These are phyloP conservation scores for Hapalemur alaotrensis DNA, from an alignment of 2,797 vertebrate genomes.

Conservation along the genomic window DNA sequence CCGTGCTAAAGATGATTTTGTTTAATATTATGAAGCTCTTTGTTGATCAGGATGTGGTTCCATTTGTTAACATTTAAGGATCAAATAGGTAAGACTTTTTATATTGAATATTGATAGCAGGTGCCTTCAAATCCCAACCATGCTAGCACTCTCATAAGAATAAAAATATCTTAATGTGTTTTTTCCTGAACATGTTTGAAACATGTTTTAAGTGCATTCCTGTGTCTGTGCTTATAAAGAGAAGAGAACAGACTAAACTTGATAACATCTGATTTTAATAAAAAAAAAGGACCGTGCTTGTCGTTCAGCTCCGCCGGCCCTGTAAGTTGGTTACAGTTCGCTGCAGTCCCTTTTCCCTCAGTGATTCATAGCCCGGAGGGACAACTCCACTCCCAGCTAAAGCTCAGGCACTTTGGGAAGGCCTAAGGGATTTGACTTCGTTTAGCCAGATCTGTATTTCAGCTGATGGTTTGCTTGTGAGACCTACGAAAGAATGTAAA, in stretches of 20 bases:
- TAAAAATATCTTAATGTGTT: constrained; percentile 68
- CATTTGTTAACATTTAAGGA: constrained; percentile 82
- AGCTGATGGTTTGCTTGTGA: constrained; percentile 19
- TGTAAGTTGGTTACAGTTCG: neutral
- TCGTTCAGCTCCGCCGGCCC: neutral
- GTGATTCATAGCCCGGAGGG: constrained; percentile 24
- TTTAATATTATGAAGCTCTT: constrained; percentile 64
- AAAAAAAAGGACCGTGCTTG: neutral
- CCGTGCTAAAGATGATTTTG: constrained; percentile 54
- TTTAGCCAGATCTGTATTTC: constrained; percentile 43
- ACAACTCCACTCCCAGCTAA: neutral
- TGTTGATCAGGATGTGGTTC: constrained; percentile 77
- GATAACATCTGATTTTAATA: constrained; percentile 70
- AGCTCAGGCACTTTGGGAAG: constrained; percentile 35
- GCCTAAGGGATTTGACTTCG: constrained; percentile 52
- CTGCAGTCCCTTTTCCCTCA: neutral
- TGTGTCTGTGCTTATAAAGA: constrained; percentile 42
- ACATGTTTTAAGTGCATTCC: constrained; percentile 61
- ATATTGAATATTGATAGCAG: constrained; percentile 68
- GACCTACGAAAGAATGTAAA: neutral
- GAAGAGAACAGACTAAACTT: constrained; percentile 10
- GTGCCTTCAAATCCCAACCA: constrained; percentile 63
- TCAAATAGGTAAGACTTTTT: constrained; percentile 79
- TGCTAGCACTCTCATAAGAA: constrained; percentile 51
- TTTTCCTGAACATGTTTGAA: constrained; percentile 66